These are phyloP conservation scores for Erebia epiphron DNA, from an alignment of 2,888 invertebrate genomes.

Conservation along the genomic window DNA sequence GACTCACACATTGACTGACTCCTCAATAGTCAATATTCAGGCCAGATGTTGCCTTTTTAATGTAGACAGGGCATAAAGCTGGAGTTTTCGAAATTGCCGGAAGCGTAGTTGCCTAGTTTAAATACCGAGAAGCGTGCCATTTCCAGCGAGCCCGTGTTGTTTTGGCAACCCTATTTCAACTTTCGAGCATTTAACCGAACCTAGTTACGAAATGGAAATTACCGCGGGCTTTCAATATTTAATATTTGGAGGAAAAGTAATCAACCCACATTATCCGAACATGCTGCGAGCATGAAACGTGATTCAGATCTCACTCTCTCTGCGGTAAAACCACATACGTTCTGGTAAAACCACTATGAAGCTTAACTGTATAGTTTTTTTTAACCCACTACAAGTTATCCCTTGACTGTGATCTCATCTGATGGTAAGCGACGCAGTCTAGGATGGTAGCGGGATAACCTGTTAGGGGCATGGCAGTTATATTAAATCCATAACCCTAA, in stretches of 20 bases:
- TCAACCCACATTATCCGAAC: not conserved
- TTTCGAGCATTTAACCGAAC: slow-evolving; percentile 8
- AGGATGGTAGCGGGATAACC: too few species aligned
- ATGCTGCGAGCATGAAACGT: not conserved
- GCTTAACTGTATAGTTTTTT: too few species aligned
- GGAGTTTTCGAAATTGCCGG: too few species aligned
- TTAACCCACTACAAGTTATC: too few species aligned
- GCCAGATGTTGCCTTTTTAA: too few species aligned
- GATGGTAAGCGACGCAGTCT: too few species aligned
- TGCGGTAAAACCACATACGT: not conserved
- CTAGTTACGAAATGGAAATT: slow-evolving; percentile 17
- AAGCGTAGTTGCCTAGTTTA: not conserved
- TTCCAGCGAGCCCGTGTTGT: not conserved
- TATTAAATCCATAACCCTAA: too few species aligned
- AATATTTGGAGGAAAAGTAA: slow-evolving; percentile 14
- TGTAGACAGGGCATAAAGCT: too few species aligned
- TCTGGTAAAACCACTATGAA: not conserved
- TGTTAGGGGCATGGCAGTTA: too few species aligned
- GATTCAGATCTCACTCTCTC: not conserved
- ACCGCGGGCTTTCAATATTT: slow-evolving; percentile 12
- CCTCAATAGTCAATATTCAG: too few species aligned
- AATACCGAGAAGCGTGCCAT: not conserved
- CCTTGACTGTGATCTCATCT: too few species aligned
- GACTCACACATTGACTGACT: too few species aligned
- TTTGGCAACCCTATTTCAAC: not conserved